Evolutionary conservation across 2,113 vertebrate genomes (phyloP), one percentile per base, ranked within the genome.

Genomic region (Pseudolaguvia tuberculata): DNA sequence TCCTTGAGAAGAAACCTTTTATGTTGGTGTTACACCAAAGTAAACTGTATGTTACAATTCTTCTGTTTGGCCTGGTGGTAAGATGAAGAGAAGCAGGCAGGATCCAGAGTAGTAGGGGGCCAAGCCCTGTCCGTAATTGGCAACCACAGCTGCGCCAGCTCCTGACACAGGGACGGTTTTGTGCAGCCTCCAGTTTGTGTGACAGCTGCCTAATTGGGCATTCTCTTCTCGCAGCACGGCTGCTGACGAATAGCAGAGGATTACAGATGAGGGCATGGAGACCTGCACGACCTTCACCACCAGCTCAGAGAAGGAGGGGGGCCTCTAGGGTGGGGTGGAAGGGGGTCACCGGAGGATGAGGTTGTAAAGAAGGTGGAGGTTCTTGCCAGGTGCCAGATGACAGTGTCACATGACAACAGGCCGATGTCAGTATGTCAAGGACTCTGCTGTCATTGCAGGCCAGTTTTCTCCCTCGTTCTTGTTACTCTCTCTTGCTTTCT

Each of bases 161-260:
- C 83, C 79, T 62, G 83, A 83, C 77, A 71, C 83, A 82, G 91
- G 91, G 90, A 91, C 90, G 91, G 91, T 93, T 93, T 92, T 92
- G 92, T 92, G 63, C 50, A 92, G 91, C 90, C 91, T 92, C 83
- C 91, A 91, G 92, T 93, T 92, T 95, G 94, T 94, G 93, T 95
- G 94, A 95, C 95, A 97, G 94, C 94, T 97, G 94, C 94, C 94
- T 97, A 96, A 98, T 98, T 97, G 96, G 95, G 94, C 94, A 97
- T 95, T 97, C 94, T 95, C 92, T 92, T 93, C 94, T 95, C 92
- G 94, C 95, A 93, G 92, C 88, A 84, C 92, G 92, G 90, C 94
- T 92, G 92, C 94, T 97, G 95, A 96, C 94, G 95, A 96, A 96
- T 96, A 93, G 93, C 93, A 92, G 90, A 92, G 93, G 95, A 95